Evolutionary conservation across 2,113 vertebrate species (phyloP), one percentile per base, ranked within the genome.

Genomic region (Bostrychus sinensis): DNA sequence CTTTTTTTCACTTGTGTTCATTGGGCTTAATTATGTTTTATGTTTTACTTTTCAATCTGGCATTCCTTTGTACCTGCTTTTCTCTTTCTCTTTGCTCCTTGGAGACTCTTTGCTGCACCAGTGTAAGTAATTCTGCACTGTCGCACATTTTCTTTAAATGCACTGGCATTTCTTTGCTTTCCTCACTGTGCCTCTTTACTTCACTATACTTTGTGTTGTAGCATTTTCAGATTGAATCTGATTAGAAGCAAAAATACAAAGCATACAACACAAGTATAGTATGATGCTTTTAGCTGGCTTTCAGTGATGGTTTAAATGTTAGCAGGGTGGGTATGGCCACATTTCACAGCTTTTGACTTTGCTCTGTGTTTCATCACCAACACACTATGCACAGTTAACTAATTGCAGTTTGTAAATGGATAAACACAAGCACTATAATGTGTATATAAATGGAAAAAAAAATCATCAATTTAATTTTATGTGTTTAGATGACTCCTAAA

Each of bases 81-180:
- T n/a, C n/a, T n/a, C n/a, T n/a, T 65, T 85, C 90, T 88, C 88
- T 94, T 93, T 91, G 94, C 95, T 94, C 93, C 95, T 93, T 93
- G 95, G 94, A 97, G 96, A 96, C 93, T 93, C 92, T 97, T 89
- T 98, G 96, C 96, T 98, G 95, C 93, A 96, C 95, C 91, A 96
- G 94, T 92, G 96, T 98, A 95, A 97, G 96, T 98, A 96, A 81
- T 85, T 85, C 83, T 67, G 72, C 80, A 87, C 89, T 81, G 72
- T 88, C 90, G 34, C 66, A 50, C 51, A 1, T 48, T 25, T 20
- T 26, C 30, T 28, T 32, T 30, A 16, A 2, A 45, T 46, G 43
- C 36, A 14, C 62, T 62, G n/a, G n/a, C n/a, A n/a, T n/a, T n/a
- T n/a, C n/a, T n/a, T n/a, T n/a, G 22, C 53, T 53, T 38, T 16